Base-by-base conservation (phyloP, 2,888 invertebrate genomes). In the Alentia gelatinosa region DNA sequence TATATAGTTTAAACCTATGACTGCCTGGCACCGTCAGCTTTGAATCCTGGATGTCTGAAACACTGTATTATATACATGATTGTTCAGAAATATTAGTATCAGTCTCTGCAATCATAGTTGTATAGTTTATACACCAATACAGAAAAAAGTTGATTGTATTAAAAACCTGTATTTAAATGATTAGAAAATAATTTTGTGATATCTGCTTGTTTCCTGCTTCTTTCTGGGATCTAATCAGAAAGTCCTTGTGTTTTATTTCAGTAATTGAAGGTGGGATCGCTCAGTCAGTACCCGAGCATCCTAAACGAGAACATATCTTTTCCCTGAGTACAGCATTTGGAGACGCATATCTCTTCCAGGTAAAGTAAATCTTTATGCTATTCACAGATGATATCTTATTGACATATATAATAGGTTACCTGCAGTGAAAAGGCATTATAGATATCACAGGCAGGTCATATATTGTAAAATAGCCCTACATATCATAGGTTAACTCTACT, bases 201-300 rank as follows among this genome's bases (percentile, higher is more conserved):
- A n/a, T n/a, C n/a, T n/a, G n/a, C n/a, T n/a, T n/a, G n/a, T n/a
- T n/a, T n/a, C n/a, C n/a, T n/a, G n/a, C n/a, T n/a, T n/a, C n/a
- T n/a, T n/a, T n/a, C n/a, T n/a, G n/a, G n/a, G n/a, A n/a, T n/a
- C n/a, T n/a, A n/a, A n/a, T n/a, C n/a, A n/a, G n/a, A 74, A 37
- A 79, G 0, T 23, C 4, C 3, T 79, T 79, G 12, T 86, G 5
- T 74, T 3, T 30, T 15, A n/a, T 94, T 95, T n/a, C 94, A 96
- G 96, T 96, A 90, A 96, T 96, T 90, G 96, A 96, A 92, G 95
- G 96, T 26, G 95, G 95, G 33, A 98, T 99, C 96, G 98, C 99
- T 98, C 99, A 99, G 96, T 98, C 99, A 88, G 98, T 99, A 95
- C 99, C 99, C n/a, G 99, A 99, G 96, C 99, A 99, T 96, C 99